Evolutionary conservation across 2,797 vertebrate species (phyloP), one percentile per base, ranked within the genome.

Genomic region (Crocodylus rhombifer): DNA sequence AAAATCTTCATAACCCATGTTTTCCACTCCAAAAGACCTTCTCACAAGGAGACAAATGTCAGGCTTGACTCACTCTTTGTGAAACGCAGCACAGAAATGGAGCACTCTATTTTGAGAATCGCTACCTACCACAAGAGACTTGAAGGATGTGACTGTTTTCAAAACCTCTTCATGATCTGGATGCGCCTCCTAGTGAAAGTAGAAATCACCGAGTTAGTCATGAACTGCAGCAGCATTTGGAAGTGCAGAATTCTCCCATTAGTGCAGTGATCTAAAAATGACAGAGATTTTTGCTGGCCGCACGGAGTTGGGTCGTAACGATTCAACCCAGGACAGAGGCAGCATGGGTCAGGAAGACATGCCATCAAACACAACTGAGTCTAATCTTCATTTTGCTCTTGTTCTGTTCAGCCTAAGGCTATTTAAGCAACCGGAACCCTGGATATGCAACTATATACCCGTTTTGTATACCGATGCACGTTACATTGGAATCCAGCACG

Each of bases 121-220:
- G 61, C 91, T 92, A 98, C 98, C 82, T 98, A 99, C 99, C 99
- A 99, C 98, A 51, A 99, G 98, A 76, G 96, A 97, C 97, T 98
- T 99, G 97, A 99, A 99, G 26, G 98, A 98, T 82, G 98, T 57
- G 3, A 98, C 93, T 14, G 98, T 99, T 97, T 99, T 99, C 93
- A 99, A 93, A 96, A 99, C 98, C 84, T 99, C 99, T 93, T 98
- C 97, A 42, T 99, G 99, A 95, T 99, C 99, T 55, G 99, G 98
- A 97, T 99, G 99, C 61, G 98, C 98, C 96, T 99, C 99, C 99
- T 99, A 91, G 97, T 77, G 91, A 96, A 96, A 51, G 58, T 51
- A 94, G 84, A 95, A 62, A 90, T 94, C 89, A 90, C 61, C 20
- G 71, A 42, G 14, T 93, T 77, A 94, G 86, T 26, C 60, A 78